These are phyloP conservation scores for Altica lythri DNA, from an alignment of 2,888 invertebrate species.

Conservation along the genomic window DNA sequence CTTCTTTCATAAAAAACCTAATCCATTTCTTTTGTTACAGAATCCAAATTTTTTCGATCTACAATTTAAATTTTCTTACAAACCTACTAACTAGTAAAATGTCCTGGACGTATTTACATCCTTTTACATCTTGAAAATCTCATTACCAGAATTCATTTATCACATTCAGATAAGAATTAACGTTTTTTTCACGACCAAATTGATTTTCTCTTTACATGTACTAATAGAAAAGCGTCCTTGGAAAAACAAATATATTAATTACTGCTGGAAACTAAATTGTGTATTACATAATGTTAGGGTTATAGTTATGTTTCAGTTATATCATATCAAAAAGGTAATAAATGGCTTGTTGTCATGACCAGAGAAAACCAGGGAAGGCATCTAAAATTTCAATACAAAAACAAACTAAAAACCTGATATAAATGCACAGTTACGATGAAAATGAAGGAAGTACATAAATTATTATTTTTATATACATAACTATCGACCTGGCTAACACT, in stretches of 20 bases:
- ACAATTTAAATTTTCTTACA: no score
- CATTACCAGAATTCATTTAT: not conserved
- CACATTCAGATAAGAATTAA: not conserved
- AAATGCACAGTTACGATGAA: not conserved
- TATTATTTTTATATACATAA: no score
- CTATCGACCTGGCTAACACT: no score
- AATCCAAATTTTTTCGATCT: no score
- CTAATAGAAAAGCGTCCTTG: not conserved
- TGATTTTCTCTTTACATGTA: not conserved
- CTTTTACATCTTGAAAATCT: no score
- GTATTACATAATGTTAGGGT: no score
- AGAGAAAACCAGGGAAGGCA: not conserved
- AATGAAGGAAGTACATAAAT: not conserved
- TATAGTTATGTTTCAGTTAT: not conserved
- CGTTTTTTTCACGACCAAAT: not conserved
- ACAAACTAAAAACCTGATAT: not conserved
- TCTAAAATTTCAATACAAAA: not conserved
- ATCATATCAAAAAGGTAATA: not conserved
- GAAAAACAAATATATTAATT: conserved; percentile 6
- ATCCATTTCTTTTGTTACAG: no score
- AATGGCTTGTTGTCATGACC: conserved; percentile 1
- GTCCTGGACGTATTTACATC: no score
- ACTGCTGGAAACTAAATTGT: not conserved
- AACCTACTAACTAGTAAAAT: no score
- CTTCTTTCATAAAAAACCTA: no score